A percentile compares a stretch with the other conserved stretches of the same genome.
These are phyloP conservation scores for Procavia capensis DNA, from an alignment of 2,113 vertebrate species.

Conservation along the genomic window DNA sequence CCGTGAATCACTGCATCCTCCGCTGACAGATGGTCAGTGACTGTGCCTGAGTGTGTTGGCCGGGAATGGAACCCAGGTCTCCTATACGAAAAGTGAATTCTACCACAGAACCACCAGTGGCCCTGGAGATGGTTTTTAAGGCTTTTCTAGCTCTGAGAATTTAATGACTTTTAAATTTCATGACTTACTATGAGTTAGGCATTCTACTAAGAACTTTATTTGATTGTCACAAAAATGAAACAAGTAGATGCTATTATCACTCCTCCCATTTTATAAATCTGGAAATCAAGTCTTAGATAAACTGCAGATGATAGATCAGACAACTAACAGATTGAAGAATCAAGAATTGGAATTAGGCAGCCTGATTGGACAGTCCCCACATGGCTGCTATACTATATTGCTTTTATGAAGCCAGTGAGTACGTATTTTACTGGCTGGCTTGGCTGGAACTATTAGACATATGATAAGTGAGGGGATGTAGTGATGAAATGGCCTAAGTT, in stretches of 20 bases:
- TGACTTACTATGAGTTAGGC: not conserved
- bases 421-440: not conserved
- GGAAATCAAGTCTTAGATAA: not conserved
- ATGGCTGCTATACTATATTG: too few species aligned
- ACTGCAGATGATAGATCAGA: not conserved
- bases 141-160: not conserved
- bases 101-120: too few species aligned
- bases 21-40: not conserved
- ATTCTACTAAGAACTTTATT: not conserved
- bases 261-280: not conserved
- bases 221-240: slow-evolving; percentile 3
- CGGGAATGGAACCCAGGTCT: not conserved
- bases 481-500: not conserved
- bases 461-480: not conserved
- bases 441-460: not conserved
- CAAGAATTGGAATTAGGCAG: not conserved
- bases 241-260: not conserved
- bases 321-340: not conserved
- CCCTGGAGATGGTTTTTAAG: not conserved
- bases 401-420: not conserved
- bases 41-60: not conserved
- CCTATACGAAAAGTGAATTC: too few species aligned
- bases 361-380: not conserved
- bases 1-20: not conserved
- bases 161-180: not conserved